Base-by-base conservation (phyloP, 2,797 vertebrate species). In the Phoxinus dragarum region DNA sequence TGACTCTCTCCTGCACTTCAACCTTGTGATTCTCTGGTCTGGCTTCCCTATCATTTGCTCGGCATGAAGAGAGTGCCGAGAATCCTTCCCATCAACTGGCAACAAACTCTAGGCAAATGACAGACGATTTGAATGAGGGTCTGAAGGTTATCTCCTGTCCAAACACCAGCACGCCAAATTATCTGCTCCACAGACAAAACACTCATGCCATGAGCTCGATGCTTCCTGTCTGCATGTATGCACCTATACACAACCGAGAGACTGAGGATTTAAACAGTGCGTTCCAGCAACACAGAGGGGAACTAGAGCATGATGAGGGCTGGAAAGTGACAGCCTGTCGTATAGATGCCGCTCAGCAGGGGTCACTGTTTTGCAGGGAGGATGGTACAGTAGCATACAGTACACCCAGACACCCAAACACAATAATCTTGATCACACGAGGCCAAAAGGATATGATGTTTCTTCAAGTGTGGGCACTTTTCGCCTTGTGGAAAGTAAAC, bases 351-450 rank as follows among this genome's bases (percentile, higher is more conserved):
- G 84, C 72, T 92, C 94, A 95, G 94, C 90, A 95, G 94, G 94
- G 93, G 93, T 91, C 91, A 89, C 94, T 95, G 91, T 95, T 92
- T 86, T 38, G 90, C 91, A 93, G 90, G 64, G 86, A 85, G 42
- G 83, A 79, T 31, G 12, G 19, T 67, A 49, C 27, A 76, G 66
- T 76, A 38, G 12, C 21, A 36, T 67, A 77, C 64, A 79, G 66
- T 71, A 23, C 16, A 77, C 14, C n/a, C 11, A 67, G 56, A 75
- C 61, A 84, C 36, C 38, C 38, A 84, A 84, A 84, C 61, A 78
- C 21, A 80, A 49, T 64, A 23, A 79, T 47, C 73, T 78, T 78
- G 49, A 66, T 44, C 36, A 34, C 47, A 42, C 1, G 0, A 38
- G 34, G 34, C 36, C 36, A 54, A 52, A 75, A 52, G 4, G 9